Conservation (phyloP, 2,888 invertebrate genomes). For the Patella ulyssiponensis region DNA sequence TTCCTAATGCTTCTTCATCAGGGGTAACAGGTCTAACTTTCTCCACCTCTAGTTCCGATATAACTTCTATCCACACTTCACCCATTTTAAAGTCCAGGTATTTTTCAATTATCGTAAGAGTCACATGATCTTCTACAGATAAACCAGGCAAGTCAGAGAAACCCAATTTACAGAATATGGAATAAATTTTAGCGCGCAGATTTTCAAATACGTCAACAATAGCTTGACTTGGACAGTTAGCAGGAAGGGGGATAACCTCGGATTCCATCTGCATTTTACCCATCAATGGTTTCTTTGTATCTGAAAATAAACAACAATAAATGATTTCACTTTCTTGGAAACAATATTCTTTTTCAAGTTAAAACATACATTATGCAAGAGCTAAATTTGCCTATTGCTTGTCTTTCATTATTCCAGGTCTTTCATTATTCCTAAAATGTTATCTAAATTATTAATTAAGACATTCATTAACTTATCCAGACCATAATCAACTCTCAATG, state of each 20-base stretch:
- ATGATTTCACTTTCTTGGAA: too few relatives aligned
- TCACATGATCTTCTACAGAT: slow-evolving; percentile 70
- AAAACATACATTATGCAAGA: too few relatives aligned
- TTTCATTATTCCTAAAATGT: too few relatives aligned
- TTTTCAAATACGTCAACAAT: slow-evolving; percentile 72
- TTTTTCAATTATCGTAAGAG: slow-evolving; percentile 71
- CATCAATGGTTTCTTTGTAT: slow-evolving; percentile 64
- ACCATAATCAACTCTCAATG: too few relatives aligned
- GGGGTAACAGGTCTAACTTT: slow-evolving; percentile 70
- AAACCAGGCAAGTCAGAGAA: slow-evolving; percentile 70
- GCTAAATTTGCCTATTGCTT: too few relatives aligned
- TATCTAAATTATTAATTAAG: too few relatives aligned
- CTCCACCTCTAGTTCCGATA: slow-evolving; percentile 67
- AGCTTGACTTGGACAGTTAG: slow-evolving; percentile 67
- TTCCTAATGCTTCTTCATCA: slow-evolving; percentile 70
- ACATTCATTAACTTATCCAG: too few relatives aligned
- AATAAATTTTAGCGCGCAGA: slow-evolving; percentile 71
- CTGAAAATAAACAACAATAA: slow-evolving; percentile 37
- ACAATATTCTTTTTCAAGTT: too few relatives aligned
- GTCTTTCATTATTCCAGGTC: too few relatives aligned
- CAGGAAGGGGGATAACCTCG: slow-evolving; percentile 65
- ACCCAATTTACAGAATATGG: slow-evolving; percentile 69
- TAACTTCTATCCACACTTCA: slow-evolving; percentile 71
- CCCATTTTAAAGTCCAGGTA: slow-evolving; percentile 72
- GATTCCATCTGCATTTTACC: slow-evolving; percentile 63